phyloP scores from a whole-genome alignment of 2,113 vertebrate species.

The Tachysurus fulvidraco region DNA sequence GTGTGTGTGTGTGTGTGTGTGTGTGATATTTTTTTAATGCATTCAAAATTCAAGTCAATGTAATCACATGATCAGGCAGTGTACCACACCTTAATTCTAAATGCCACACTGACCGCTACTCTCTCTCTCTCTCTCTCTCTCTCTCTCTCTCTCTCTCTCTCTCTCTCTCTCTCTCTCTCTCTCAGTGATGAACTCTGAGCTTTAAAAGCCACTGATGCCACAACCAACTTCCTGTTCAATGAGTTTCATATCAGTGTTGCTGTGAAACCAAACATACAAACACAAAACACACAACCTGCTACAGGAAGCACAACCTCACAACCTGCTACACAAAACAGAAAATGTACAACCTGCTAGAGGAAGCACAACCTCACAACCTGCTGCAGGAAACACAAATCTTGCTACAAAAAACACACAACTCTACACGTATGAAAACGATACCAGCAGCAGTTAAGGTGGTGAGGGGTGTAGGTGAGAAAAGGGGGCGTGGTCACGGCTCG shows the following conservation, averaged over 20 bases:
- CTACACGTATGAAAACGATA: neutral
- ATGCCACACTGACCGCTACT: neutral
- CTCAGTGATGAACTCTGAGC: constrained; percentile 66
- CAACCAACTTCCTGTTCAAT: constrained; percentile 78
- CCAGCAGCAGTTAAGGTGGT: neutral
- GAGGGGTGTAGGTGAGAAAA: neutral
- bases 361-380: neutral
- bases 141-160: too few relatives aligned
- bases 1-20: neutral
- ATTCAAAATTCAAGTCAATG: neutral
- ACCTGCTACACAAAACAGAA: neutral
- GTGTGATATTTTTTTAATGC: neutral
- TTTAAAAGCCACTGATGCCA: constrained; percentile 69
- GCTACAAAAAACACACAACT: neutral
- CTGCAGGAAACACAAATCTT: neutral
- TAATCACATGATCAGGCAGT: neutral
- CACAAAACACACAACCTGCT: neutral
- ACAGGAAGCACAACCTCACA: neutral
- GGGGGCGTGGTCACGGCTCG: neutral
- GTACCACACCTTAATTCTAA: neutral
- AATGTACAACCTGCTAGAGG: neutral
- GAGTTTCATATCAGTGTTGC: constrained; percentile 68
- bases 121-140: neutral
- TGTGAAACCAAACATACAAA: constrained; percentile 62
- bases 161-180: constrained; percentile 42